These are phyloP conservation scores for Sternarchorhynchus goeldii DNA, from an alignment of 2,797 vertebrate species.

Conservation along the genomic window DNA sequence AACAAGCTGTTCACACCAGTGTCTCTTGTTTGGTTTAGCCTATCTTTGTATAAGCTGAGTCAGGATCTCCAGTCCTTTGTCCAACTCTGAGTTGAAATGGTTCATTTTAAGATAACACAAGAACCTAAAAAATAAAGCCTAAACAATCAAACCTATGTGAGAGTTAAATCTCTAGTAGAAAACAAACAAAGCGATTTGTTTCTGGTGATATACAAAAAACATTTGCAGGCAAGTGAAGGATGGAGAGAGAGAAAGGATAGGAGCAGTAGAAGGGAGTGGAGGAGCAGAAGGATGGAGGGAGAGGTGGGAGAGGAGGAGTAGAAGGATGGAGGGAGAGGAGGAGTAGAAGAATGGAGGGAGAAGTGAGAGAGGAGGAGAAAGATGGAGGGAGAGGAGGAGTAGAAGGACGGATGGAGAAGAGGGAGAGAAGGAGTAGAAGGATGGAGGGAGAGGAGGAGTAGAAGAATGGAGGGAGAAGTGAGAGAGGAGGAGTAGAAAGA, in stretches of 20 bases:
- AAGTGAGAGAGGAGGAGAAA: neutral
- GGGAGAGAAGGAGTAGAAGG: neutral
- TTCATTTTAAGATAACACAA: neutral
- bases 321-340: neutral
- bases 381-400: neutral
- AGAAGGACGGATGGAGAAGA: neutral
- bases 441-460: neutral
- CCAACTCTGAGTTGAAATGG: neutral
- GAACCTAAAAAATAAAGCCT: too few species aligned
- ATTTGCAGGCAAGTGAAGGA: too few species aligned
- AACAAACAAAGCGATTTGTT: slow-evolving; percentile 9
- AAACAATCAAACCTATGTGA: neutral
- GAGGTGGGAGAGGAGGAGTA: too few species aligned
- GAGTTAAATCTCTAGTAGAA: slow-evolving; percentile 7
- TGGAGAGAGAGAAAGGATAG: too few species aligned
- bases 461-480: neutral
- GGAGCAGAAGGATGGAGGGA: too few species aligned
- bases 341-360: too few species aligned
- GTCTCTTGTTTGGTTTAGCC: too few species aligned
- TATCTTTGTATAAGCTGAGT: too few species aligned
- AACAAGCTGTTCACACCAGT: too few species aligned
- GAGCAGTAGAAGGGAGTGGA: too few species aligned
- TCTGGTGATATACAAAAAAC: too few species aligned
- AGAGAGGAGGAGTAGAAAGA: neutral
- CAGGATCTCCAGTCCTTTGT: neutral